These are phyloP conservation scores for Onychorhynchus coronatus DNA, from an alignment of 2,113 vertebrate genomes.

Conservation along the genomic window DNA sequence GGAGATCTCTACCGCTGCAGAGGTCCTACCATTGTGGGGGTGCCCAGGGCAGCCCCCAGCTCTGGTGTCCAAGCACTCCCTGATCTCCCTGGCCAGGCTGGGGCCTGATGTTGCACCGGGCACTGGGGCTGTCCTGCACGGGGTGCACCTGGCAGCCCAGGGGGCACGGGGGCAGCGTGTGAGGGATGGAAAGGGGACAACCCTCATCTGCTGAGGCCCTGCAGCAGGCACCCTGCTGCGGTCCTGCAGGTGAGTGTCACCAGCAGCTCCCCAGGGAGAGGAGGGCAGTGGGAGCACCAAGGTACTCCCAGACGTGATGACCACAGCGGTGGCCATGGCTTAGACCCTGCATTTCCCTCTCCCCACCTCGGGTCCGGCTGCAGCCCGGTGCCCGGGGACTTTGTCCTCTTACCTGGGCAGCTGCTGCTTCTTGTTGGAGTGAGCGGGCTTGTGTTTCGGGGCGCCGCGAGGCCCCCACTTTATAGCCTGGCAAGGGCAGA, in stretches of 20 bases:
- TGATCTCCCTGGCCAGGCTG: neutral
- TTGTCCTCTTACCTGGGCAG: constrained; percentile 83
- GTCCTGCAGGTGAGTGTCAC: neutral
- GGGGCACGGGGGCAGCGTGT: accelerated
- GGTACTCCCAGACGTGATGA: neutral
- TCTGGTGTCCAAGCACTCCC: accelerated
- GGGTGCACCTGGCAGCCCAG: neutral
- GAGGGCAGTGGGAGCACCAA: neutral
- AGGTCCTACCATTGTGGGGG: neutral
- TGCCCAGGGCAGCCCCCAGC: neutral
- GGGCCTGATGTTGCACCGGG: neutral
- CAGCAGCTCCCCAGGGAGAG: neutral
- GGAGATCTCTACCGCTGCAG: neutral
- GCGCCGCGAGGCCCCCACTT: constrained; percentile 73
- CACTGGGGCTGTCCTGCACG: accelerated
- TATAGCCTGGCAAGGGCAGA: constrained; percentile 89
- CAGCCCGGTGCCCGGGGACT: neutral
- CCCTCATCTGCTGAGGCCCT: neutral
- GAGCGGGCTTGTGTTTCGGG: constrained; percentile 52
- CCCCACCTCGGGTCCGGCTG: neutral
- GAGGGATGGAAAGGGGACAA: neutral
- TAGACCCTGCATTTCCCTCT: neutral
- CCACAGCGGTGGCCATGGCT: neutral
- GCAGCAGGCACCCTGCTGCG: neutral
- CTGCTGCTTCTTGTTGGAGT: constrained; percentile 69